A percentile compares a stretch with the other conserved stretches of the same genome.
These are phyloP conservation scores for Naja naja DNA, from an alignment of 2,113 vertebrate genomes.

Conservation along the genomic window DNA sequence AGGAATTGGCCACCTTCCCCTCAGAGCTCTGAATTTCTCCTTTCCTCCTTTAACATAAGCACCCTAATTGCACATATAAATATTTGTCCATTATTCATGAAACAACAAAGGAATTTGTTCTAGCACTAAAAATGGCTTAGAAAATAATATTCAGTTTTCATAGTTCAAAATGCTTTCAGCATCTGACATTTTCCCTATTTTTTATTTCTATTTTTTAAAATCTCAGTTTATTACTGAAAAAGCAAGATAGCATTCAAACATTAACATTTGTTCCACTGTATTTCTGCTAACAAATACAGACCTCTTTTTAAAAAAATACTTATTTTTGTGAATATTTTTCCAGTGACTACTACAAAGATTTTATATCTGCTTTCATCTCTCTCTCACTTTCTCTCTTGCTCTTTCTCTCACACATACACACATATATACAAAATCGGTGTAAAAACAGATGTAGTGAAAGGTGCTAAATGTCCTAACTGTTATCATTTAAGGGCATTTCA, in stretches of 20 bases:
- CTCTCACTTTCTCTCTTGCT: neutral
- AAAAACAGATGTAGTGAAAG: conserved; percentile 1
- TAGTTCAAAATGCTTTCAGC: conserved; percentile 1
- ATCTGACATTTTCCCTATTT: neutral
- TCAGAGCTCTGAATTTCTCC: neutral
- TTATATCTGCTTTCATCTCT: neutral
- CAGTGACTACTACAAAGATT: neutral
- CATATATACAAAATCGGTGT: neutral
- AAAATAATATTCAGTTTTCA: neutral
- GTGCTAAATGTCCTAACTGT: conserved; percentile 24
- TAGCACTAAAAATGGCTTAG: neutral
- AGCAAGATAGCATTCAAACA: neutral
- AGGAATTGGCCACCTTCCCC: neutral
- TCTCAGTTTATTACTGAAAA: neutral
- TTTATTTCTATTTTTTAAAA: neutral
- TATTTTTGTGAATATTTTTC: neutral
- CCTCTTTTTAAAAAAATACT: neutral
- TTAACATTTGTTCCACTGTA: neutral
- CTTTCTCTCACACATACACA: neutral
- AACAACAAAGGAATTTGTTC: neutral
- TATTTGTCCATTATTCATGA: neutral
- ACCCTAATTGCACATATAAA: neutral
- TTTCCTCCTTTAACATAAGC: neutral
- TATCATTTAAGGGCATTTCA: conserved; percentile 23
- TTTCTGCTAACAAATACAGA: neutral